phyloP scores from a whole-genome alignment of 2,888 invertebrate genomes.

The Dasysyrphus tricinctus region DNA sequence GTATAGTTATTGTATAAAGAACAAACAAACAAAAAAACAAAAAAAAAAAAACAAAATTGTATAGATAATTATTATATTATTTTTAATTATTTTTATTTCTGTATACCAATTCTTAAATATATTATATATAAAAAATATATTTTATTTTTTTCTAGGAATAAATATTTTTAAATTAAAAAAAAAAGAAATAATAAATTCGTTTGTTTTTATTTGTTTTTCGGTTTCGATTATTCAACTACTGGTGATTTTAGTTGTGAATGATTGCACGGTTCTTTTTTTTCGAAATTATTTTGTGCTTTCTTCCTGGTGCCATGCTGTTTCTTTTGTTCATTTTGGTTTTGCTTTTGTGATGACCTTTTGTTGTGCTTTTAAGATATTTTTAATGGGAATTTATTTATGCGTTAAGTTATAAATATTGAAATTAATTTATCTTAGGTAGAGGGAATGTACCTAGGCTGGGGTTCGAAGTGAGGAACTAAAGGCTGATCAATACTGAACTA shows the following conservation, averaged over 20 bases:
- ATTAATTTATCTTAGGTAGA: not conserved
- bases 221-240: not conserved
- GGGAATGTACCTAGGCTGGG: no score
- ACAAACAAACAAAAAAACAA: conserved; percentile 38
- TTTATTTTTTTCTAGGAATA: conserved; percentile 73
- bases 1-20: conserved; percentile 74
- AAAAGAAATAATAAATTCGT: conserved; percentile 15
- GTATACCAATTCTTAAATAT: conserved; percentile 70
- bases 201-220: conserved; percentile 41
- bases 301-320: not conserved
- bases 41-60: conserved; percentile 52
- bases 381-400: no score
- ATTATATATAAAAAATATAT: conserved; percentile 63
- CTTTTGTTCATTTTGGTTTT: not conserved
- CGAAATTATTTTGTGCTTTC: not conserved
- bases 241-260: not conserved
- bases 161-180: conserved; percentile 75
- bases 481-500: no score
- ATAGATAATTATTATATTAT: conserved; percentile 71
- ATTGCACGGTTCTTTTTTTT: not conserved
- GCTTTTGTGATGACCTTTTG: not conserved
- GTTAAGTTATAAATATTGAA: not conserved
- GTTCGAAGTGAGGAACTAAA: no score
- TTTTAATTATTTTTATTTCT: conserved; percentile 74
- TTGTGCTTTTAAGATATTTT: not conserved